Percentiles rank a stretch among this genome's conserved stretches.
These are phyloP conservation scores for Etheostoma nigrum DNA, from an alignment of 2,797 vertebrate species.

Conservation along the genomic window DNA sequence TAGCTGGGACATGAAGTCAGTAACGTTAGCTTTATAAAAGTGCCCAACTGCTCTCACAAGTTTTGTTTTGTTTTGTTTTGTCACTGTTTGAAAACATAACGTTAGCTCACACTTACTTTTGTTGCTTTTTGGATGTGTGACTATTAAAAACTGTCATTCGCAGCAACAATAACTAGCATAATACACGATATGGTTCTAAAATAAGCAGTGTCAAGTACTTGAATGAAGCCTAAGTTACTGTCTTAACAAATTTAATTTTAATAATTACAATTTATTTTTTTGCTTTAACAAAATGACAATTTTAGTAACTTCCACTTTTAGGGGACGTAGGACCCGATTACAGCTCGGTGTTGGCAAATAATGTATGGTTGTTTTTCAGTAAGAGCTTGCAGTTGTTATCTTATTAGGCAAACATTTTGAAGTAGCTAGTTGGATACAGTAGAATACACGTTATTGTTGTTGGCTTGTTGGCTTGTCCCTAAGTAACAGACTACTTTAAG, in stretches of 20 bases:
- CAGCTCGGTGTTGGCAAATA: background rate
- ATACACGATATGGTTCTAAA: background rate
- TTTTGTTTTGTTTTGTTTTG: slow-evolving; percentile 22
- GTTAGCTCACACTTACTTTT: background rate
- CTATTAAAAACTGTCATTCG: background rate
- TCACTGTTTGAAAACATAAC: background rate
- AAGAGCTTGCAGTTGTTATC: background rate
- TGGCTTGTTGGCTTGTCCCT: background rate
- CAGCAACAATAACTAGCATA: background rate
- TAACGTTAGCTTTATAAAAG: background rate
- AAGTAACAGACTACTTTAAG: background rate
- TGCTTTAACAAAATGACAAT: background rate
- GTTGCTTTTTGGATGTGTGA: background rate
- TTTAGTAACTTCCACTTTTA: background rate
- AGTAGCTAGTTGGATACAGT: background rate
- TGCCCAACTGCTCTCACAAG: slow-evolving; percentile 35
- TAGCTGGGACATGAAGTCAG: background rate
- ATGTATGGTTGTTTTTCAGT: background rate
- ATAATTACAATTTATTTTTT: background rate
- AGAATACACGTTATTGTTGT: background rate
- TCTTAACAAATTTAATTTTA: background rate
- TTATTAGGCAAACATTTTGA: background rate
- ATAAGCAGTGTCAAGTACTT: background rate
- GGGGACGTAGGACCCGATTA: background rate
- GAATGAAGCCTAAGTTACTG: background rate